A percentile compares a stretch with the other conserved stretches of the same genome.
Evolutionary conservation across 2,797 vertebrate species (phyloP).

Genomic region (Schizothorax lantsangensis): DNA sequence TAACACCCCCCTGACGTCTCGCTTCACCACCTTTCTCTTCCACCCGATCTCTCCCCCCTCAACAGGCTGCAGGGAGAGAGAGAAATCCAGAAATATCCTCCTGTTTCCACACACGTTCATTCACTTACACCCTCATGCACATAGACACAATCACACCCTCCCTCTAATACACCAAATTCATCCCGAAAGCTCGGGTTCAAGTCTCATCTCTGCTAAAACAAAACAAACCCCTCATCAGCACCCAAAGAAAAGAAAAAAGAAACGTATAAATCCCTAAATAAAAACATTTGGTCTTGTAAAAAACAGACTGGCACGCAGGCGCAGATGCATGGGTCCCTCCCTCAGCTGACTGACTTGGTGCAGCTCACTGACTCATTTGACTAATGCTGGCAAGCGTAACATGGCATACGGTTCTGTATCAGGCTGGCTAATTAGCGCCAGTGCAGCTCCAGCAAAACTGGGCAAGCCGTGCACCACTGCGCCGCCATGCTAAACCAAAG

Average conservation of each 20-base stretch:
- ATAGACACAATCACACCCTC: slow-evolving; percentile 42
- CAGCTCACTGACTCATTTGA: slow-evolving; percentile 64
- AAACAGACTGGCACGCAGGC: slow-evolving; percentile 56
- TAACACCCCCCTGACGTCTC: slow-evolving; percentile 79
- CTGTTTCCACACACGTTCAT: slow-evolving; percentile 57
- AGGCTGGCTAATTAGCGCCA: slow-evolving; percentile 57
- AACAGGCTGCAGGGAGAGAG: slow-evolving; percentile 55
- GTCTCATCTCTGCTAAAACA: slow-evolving; percentile 22
- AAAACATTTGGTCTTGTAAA: slow-evolving; percentile 44
- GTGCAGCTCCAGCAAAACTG: slow-evolving; percentile 39
- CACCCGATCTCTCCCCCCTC: slow-evolving; percentile 47
- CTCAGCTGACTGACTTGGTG: slow-evolving; percentile 53
- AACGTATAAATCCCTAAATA: slow-evolving; percentile 24
- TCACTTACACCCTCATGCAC: slow-evolving; percentile 53
- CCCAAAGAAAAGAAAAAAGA: not conserved
- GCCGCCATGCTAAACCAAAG: slow-evolving; percentile 30
- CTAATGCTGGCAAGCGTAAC: slow-evolving; percentile 60
- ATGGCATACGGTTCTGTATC: slow-evolving; percentile 55
- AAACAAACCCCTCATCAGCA: slow-evolving; percentile 37
- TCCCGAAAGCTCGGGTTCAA: slow-evolving; percentile 19
- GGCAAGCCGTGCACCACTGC: slow-evolving; percentile 26
- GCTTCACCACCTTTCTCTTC: slow-evolving; percentile 59
- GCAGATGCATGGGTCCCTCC: slow-evolving; percentile 46
- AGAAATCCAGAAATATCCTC: slow-evolving; percentile 63
- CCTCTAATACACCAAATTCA: slow-evolving; percentile 45